A percentile compares a stretch with the other conserved stretches of the same genome.
These are phyloP conservation scores for Tenebrosternarchus preto DNA, from an alignment of 2,113 vertebrate species.

Conservation along the genomic window DNA sequence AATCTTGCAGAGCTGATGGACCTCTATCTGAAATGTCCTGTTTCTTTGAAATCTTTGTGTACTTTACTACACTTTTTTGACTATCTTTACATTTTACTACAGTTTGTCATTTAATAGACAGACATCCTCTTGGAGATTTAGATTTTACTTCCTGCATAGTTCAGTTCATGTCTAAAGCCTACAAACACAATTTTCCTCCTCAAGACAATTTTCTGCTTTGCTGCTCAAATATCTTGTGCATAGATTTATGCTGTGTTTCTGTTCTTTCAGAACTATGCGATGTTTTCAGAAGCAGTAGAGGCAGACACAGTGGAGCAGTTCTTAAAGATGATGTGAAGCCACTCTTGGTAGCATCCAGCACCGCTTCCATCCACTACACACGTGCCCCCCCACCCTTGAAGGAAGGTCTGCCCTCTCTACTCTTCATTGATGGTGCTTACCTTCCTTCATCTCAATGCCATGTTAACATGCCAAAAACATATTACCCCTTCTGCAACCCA, in stretches of 20 bases:
- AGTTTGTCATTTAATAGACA: too few relatives aligned
- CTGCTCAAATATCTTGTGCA: background rate
- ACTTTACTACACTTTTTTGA: too few relatives aligned
- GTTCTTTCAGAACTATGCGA: conserved; percentile 83
- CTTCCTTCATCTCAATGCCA: conserved; percentile 62
- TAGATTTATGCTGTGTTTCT: conserved; percentile 1
- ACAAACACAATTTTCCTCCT: too few relatives aligned
- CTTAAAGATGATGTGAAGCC: conserved; percentile 87
- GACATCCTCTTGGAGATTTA: too few relatives aligned
- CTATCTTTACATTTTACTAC: too few relatives aligned
- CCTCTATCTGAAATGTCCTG: too few relatives aligned
- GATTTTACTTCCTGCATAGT: too few relatives aligned
- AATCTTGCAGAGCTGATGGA: too few relatives aligned
- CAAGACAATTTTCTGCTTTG: too few relatives aligned
- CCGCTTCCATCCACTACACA: conserved; percentile 37
- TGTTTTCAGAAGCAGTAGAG: conserved; percentile 92
- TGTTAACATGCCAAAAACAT: conserved; percentile 78
- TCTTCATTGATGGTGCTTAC: conserved; percentile 64
- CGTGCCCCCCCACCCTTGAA: background rate
- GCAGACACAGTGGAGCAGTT: conserved; percentile 88
- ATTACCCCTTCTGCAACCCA: conserved; percentile 32
- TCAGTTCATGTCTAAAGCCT: too few relatives aligned
- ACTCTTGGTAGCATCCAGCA: conserved; percentile 22
- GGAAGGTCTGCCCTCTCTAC: conserved; percentile 42
- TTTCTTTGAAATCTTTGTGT: too few relatives aligned